Evolutionary conservation across 1,140 invertebrate genomes (phyloP).

Genomic region (Glossosoma conforme): DNA sequence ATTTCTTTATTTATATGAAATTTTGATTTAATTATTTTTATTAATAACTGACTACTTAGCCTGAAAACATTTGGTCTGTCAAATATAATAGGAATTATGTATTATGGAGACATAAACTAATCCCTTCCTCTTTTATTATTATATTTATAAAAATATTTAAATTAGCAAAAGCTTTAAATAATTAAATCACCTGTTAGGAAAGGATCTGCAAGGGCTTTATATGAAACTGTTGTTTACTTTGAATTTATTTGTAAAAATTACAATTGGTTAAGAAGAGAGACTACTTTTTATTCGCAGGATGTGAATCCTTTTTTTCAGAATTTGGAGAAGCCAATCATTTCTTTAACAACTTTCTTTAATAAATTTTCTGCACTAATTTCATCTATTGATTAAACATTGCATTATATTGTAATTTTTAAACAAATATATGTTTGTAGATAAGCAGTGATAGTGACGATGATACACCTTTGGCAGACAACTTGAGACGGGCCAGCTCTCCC

Average conservation of each 20-base stretch:
- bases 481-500: constrained; percentile 1
- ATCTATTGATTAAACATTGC: background rate
- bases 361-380: background rate
- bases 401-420: background rate
- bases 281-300: background rate
- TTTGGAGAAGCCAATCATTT: too few species aligned
- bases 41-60: background rate
- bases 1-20: background rate
- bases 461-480: constrained; percentile 15
- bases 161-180: background rate
- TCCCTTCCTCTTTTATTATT: background rate
- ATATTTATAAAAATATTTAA: background rate
- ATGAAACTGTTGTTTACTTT: too few species aligned
- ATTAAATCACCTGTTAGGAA: too few species aligned
- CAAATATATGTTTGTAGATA: constrained; percentile 2
- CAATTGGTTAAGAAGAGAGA: too few species aligned
- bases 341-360: too few species aligned
- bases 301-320: background rate
- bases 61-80: background rate
- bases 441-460: constrained; percentile 17
- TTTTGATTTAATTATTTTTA: background rate
- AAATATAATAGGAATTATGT: background rate
- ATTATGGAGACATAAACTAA: background rate
- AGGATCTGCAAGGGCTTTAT: too few species aligned
- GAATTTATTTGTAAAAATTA: too few species aligned